A percentile compares a stretch with the other conserved stretches of the same genome.
These are phyloP conservation scores for Hylaeus volcanicus DNA, from an alignment of 1,140 invertebrate species.

Conservation along the genomic window DNA sequence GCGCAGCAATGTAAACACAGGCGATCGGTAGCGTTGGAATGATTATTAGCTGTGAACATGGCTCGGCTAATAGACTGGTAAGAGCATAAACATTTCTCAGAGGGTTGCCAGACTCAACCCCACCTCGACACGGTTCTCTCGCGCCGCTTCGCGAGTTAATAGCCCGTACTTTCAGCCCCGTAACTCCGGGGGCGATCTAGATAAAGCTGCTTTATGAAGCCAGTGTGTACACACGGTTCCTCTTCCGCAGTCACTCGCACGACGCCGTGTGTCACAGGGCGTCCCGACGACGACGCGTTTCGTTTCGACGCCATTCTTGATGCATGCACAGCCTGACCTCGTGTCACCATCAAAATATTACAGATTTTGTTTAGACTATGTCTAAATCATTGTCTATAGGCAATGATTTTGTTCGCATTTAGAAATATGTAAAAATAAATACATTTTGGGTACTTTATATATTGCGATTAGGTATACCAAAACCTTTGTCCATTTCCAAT, in stretches of 20 bases:
- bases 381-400: no score
- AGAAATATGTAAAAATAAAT: no score
- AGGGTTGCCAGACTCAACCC: conserved; percentile 32
- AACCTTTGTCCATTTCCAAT: no score
- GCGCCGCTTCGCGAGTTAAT: conserved; percentile 61
- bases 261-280: conserved; percentile 19
- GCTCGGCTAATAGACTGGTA: conserved; percentile 21
- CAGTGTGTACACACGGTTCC: conserved; percentile 35
- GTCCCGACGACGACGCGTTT: neutral
- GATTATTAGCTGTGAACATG: conserved; percentile 36
- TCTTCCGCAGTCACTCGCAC: conserved; percentile 44
- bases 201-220: conserved; percentile 68
- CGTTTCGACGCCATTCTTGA: neutral
- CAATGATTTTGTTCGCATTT: no score
- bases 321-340: neutral
- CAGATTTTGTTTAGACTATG: no score
- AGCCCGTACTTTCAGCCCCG: conserved; percentile 61
- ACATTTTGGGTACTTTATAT: no score
- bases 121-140: conserved; percentile 8
- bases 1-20: neutral
- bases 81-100: conserved; percentile 46
- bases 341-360: neutral
- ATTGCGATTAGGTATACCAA: no score
- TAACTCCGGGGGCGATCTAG: conserved; percentile 65
- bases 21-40: no score